Percentiles rank a stretch among this genome's conserved stretches.
These are phyloP conservation scores for Mesaphorura yosii DNA, from an alignment of 1,140 invertebrate genomes.

Conservation along the genomic window DNA sequence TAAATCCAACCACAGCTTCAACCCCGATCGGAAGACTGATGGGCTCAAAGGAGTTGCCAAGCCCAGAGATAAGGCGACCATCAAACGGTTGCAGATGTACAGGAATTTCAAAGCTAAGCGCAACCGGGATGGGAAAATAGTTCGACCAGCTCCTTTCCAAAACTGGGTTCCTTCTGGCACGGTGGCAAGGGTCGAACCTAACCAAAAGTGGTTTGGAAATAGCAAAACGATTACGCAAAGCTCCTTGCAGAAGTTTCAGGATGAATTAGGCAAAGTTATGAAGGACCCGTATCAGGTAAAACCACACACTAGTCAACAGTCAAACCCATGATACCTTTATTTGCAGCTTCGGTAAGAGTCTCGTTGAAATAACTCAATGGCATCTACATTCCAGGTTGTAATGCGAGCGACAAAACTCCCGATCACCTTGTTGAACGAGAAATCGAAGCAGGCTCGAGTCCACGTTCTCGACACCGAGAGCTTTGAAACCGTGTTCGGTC, in stretches of 20 bases:
- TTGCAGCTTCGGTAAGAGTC: too few species aligned
- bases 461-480: slow-evolving; percentile 92
- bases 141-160: slow-evolving; percentile 90
- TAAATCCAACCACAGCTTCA: slow-evolving; percentile 65
- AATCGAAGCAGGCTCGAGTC: slow-evolving; percentile 74
- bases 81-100: slow-evolving; percentile 95
- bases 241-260: slow-evolving; percentile 92
- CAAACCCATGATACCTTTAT: too few species aligned
- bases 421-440: slow-evolving; percentile 87
- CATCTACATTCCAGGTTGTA: slow-evolving; percentile 56
- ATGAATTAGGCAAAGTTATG: slow-evolving; percentile 81
- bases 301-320: neutral
- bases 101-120: slow-evolving; percentile 90
- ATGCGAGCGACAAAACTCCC: slow-evolving; percentile 94
- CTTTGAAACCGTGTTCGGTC: slow-evolving; percentile 88
- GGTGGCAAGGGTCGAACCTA: slow-evolving; percentile 87
- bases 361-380: too few species aligned
- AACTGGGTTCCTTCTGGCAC: slow-evolving; percentile 75
- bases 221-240: slow-evolving; percentile 82
- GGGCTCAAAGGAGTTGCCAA: slow-evolving; percentile 73
- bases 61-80: slow-evolving; percentile 78
- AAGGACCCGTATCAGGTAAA: slow-evolving; percentile 82
- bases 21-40: slow-evolving; percentile 62
- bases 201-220: slow-evolving; percentile 96
- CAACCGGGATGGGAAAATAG: slow-evolving; percentile 80